phyloP scores from a whole-genome alignment of 1,140 invertebrate genomes.

The Microplitis mediator region DNA sequence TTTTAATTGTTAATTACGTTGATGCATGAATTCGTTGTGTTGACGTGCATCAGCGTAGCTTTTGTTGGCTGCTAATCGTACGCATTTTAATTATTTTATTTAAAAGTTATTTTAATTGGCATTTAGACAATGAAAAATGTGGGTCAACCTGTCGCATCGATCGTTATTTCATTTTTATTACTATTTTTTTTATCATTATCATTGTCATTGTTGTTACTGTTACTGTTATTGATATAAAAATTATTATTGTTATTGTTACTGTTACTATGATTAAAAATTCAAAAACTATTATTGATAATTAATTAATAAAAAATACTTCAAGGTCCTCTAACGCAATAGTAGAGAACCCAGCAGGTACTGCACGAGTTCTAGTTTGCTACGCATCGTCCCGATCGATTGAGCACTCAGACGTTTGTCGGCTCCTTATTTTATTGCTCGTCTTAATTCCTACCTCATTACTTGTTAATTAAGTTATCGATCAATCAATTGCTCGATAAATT shows the following conservation, averaged over 20 bases:
- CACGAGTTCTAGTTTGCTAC: slow-evolving; percentile 10
- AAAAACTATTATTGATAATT: too few relatives aligned
- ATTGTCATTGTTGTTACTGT: not conserved
- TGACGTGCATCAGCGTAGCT: not conserved
- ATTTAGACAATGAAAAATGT: slow-evolving; percentile 26
- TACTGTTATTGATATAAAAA: not conserved
- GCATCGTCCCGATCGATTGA: slow-evolving; percentile 27
- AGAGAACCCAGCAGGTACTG: slow-evolving; percentile 22
- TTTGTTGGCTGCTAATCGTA: too few relatives aligned
- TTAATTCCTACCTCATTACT: not conserved
- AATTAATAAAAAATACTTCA: too few relatives aligned
- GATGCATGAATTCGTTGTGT: slow-evolving; percentile 20
- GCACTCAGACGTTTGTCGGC: slow-evolving; percentile 19
- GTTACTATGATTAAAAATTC: too few relatives aligned
- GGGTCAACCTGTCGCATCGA: slow-evolving; percentile 35
- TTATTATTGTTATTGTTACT: too few relatives aligned
- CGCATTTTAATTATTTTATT: not conserved
- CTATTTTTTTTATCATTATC: slow-evolving; percentile 25
- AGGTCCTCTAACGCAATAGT: slow-evolving; percentile 17
- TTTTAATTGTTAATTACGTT: not conserved
- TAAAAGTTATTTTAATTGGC: too few relatives aligned
- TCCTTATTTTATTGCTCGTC: not conserved
- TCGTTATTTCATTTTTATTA: slow-evolving; percentile 34
- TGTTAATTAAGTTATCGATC: not conserved
- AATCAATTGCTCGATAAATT: too few relatives aligned